Evolutionary conservation across 2,797 vertebrate genomes (phyloP), one percentile per base, ranked within the genome.

Genomic region (Etheostoma perlongum): DNA sequence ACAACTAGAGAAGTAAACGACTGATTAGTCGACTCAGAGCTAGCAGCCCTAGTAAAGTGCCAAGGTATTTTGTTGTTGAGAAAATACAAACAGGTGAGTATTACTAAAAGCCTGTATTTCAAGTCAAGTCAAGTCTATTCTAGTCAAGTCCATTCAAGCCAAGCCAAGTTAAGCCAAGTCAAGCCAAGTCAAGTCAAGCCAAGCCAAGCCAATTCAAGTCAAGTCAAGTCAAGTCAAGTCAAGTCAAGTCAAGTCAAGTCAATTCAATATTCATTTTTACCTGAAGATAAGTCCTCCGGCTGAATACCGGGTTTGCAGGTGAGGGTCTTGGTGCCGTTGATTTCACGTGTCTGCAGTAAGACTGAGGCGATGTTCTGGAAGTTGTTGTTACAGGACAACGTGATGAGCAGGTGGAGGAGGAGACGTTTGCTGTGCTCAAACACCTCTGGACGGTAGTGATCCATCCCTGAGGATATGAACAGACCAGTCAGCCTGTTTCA

Each of bases 381-480:
- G 91, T 96, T 97, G 93, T 94, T 97, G 79, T 97, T 97, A 85
- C 97, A 97, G 74, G 97, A 98, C 0, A 99, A 90, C 0, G 96
- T 94, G 70, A 99, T 98, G 90, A 99, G 93, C 85, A 99, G 95
- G 86, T 99, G 97, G 64, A 99, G 97, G 51, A 99, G 95, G 76
- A 99, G 93, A 71, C 96, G 96, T 83, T 97, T 98, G 93, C 98
- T 98, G 93, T 99, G 98, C 85, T 99, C 98, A 88, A 97, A 99
- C 88, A 99, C 98, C 90, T 99, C 98, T 0, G 97, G 97, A 18
- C 98, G 96, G 85, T 97, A 97, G 91, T 99, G 98, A 94, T 99
- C 98, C 94, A 99, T 95, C 82, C 98, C 98, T 99, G 89, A 66
- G 53, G 77, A 88, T 73, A 72, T 46, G 49, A 71, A 79, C 9